phyloP scores from a whole-genome alignment of 2,888 invertebrate species.

The Leptinotarsa juncta region DNA sequence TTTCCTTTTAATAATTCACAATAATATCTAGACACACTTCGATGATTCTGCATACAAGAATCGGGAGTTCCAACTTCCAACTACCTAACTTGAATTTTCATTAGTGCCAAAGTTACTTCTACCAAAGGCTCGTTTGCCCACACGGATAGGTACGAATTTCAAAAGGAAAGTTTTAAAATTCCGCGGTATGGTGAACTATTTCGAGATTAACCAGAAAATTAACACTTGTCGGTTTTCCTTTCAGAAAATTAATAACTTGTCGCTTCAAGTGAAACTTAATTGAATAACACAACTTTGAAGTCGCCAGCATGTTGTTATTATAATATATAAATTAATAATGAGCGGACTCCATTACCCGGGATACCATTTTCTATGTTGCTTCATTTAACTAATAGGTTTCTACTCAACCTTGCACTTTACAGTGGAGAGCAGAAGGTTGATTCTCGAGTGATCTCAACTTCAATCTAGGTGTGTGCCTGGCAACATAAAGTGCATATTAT shows the following conservation, averaged over 20 bases:
- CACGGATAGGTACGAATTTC: not conserved
- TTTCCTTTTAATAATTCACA: not conserved
- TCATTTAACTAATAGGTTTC: not conserved
- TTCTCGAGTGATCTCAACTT: no score
- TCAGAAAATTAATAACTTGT: not conserved
- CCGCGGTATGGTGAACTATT: not conserved
- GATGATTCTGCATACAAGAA: not conserved
- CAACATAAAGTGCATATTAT: no score
- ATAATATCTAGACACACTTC: not conserved
- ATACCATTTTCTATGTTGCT: slow-evolving; percentile 31
- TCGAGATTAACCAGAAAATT: not conserved
- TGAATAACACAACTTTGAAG: not conserved
- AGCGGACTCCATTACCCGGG: slow-evolving; percentile 24
- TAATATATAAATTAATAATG: not conserved
- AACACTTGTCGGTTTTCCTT: not conserved
- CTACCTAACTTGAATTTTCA: not conserved
- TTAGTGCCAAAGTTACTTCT: not conserved
- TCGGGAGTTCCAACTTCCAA: not conserved
- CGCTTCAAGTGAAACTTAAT: not conserved
- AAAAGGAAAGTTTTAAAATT: not conserved
- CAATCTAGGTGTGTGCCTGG: no score
- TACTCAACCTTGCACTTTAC: no score
- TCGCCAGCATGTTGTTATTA: not conserved
- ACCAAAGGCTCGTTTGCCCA: not conserved
- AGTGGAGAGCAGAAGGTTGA: no score